A percentile compares a stretch with the other conserved stretches of the same genome.
Conservation (phyloP, 2,888 invertebrate species). For the Tachina lurida region DNA sequence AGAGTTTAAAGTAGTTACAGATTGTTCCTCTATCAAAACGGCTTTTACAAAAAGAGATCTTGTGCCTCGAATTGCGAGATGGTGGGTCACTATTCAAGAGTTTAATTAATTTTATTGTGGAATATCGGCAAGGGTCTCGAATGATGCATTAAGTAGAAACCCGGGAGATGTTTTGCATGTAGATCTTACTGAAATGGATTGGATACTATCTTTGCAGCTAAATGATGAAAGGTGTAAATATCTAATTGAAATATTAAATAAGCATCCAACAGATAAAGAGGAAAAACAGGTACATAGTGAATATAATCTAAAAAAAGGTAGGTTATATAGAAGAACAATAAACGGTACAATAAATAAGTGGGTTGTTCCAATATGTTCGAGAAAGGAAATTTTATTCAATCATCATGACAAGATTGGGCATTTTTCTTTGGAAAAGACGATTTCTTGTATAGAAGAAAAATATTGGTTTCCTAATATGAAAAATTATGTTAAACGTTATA, state of each 20-base stretch:
- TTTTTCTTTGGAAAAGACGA: slow-evolving; percentile 12
- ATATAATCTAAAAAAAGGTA: slow-evolving; percentile 7
- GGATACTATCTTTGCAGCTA: slow-evolving; percentile 1
- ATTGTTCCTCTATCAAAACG: slow-evolving; percentile 12
- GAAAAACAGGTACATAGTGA: slow-evolving; percentile 6
- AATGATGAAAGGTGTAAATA: slow-evolving; percentile 19
- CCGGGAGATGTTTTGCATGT: slow-evolving; percentile 5
- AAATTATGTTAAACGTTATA: slow-evolving; percentile 22
- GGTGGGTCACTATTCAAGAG: slow-evolving; percentile 16
- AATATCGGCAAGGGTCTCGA: slow-evolving; percentile 27
- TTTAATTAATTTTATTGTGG: slow-evolving; percentile 22
- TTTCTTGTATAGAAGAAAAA: slow-evolving; percentile 17
- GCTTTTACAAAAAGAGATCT: slow-evolving; percentile 20
- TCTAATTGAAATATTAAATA: slow-evolving; percentile 12
- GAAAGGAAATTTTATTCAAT: slow-evolving; percentile 12
- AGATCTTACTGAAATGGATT: slow-evolving; percentile 10
- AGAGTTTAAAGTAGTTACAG: slow-evolving; percentile 6
- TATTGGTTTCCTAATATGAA: too few relatives aligned
- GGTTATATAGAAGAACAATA: slow-evolving; percentile 14
- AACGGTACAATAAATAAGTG: slow-evolving; percentile 24
- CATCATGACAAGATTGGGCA: slow-evolving; percentile 18
- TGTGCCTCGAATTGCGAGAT: slow-evolving; percentile 17
- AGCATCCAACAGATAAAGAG: background rate
- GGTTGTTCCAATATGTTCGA: slow-evolving; percentile 9
- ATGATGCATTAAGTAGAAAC: slow-evolving; percentile 21